Percentiles rank a stretch among this genome's conserved stretches.
These are phyloP conservation scores for Alviniconcha strummeri DNA, from an alignment of 2,888 invertebrate species.

Conservation along the genomic window DNA sequence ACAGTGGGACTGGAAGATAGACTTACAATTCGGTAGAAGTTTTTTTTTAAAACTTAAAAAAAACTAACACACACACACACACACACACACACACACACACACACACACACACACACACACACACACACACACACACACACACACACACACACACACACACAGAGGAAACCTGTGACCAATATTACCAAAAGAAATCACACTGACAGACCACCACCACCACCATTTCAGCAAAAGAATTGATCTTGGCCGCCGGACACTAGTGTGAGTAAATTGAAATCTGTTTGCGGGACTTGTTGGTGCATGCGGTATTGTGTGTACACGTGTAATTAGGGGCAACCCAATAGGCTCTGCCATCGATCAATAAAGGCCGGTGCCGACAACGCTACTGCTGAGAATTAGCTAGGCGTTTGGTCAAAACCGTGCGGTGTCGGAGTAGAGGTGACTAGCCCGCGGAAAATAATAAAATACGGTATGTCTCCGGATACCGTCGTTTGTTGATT, in stretches of 20 bases:
- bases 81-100: constrained; percentile 1
- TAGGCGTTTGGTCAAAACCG: no score
- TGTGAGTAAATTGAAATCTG: neutral
- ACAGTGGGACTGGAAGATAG: no score
- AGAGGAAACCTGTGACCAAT: neutral
- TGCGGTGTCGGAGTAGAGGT: no score
- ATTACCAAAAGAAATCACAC: no score
- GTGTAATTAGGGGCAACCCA: constrained; percentile 11
- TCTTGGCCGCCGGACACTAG: neutral
- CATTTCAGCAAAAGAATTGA: neutral
- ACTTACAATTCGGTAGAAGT: no score
- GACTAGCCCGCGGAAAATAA: no score
- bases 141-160: neutral
- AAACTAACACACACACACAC: neutral
- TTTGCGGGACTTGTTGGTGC: neutral
- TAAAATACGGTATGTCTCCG: no score
- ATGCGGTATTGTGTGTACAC: constrained; percentile 19
- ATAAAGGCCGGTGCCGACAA: neutral
- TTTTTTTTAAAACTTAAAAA: no score
- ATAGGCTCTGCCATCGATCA: constrained; percentile 1
- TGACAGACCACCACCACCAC: neutral
- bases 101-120: constrained; percentile 10
- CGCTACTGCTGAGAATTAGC: no score
- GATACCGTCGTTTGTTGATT: no score
- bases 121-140: neutral